Percentiles rank a stretch among this genome's conserved stretches.
Evolutionary conservation across 1,140 invertebrate genomes (phyloP).

Genomic region (Metopolophium dirhodum): DNA sequence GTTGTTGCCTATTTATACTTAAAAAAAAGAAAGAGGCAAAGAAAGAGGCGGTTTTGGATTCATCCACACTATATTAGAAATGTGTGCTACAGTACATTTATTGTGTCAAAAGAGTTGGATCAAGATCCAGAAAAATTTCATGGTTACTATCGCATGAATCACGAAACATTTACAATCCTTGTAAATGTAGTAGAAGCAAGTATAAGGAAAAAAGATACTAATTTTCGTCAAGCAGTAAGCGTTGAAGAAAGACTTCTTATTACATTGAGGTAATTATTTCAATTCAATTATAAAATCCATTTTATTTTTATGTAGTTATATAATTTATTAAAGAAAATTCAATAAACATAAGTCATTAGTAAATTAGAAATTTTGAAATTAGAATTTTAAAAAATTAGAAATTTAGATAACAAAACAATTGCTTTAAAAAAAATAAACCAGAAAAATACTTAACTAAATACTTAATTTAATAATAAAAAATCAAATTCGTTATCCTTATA

Average conservation of each 20-base stretch:
- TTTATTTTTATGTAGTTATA: background rate
- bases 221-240: slow-evolving; percentile 1
- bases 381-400: too few species aligned
- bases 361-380: too few species aligned
- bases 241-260: too few species aligned
- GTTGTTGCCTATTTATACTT: too few species aligned
- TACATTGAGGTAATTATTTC: background rate
- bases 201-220: slow-evolving; percentile 1
- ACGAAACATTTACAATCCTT: background rate
- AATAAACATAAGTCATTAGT: background rate
- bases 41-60: too few species aligned
- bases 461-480: background rate
- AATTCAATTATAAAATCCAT: background rate
- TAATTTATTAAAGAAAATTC: background rate
- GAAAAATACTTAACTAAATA: background rate
- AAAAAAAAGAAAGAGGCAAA: too few species aligned
- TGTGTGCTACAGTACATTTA: too few species aligned
- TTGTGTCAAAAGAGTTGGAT: too few species aligned
- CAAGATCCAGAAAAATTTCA: too few species aligned
- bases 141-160: background rate
- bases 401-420: background rate
- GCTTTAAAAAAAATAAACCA: background rate
- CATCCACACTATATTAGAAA: too few species aligned
- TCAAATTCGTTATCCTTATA: background rate
- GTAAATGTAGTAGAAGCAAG: background rate